Conservation (phyloP, 53 echinoderm and acorn worm genomes). For the Henricia sp. region DNA sequence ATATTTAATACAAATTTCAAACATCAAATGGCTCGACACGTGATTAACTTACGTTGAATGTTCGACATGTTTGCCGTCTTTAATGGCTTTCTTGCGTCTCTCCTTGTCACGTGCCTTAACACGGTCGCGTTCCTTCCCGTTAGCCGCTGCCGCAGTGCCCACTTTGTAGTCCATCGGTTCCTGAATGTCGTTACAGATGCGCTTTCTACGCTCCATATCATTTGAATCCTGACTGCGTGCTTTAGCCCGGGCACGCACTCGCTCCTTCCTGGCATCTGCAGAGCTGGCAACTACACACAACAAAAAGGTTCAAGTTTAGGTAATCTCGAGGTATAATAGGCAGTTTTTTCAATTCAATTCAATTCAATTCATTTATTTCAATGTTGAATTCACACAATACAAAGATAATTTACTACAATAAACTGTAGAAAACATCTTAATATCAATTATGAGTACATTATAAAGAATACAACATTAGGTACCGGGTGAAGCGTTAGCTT, state of each 20-base stretch:
- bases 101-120: conserved; percentile 68
- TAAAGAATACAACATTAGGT: too few species aligned
- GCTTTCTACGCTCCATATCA: conserved; percentile 46
- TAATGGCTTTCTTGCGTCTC: conserved; percentile 67
- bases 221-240: conserved; percentile 15
- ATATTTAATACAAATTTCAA: neutral
- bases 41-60: conserved; percentile 82
- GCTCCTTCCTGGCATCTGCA: conserved; percentile 44
- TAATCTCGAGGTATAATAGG: too few species aligned
- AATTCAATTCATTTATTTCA: too few species aligned
- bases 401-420: too few species aligned
- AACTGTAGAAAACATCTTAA: too few species aligned
- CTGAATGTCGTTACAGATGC: conserved; percentile 21
- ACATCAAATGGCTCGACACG: too few species aligned
- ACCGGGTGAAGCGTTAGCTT: too few species aligned
- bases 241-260: conserved; percentile 35
- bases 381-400: too few species aligned
- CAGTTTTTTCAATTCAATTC: too few species aligned
- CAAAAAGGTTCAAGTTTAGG: too few species aligned
- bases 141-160: conserved; percentile 34
- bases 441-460: too few species aligned
- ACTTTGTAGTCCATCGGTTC: conserved; percentile 35
- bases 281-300: conserved; percentile 19
- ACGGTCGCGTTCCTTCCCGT: conserved; percentile 63
- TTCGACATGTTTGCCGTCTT: conserved; percentile 74